Evolutionary conservation across 2,888 invertebrate genomes (phyloP), one percentile per base, ranked within the genome.

Genomic region (Metellina segmentata): DNA sequence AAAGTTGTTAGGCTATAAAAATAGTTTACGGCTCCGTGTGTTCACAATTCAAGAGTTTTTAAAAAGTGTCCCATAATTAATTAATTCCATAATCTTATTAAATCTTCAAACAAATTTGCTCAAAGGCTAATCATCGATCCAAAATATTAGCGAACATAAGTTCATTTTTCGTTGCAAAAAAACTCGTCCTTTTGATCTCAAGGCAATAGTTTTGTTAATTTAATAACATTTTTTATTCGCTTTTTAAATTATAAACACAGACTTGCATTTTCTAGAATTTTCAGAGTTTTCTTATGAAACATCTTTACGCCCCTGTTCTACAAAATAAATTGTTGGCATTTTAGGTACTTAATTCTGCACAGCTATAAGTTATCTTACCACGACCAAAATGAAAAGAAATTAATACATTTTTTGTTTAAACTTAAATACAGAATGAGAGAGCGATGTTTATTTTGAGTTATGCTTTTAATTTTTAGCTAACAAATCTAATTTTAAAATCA

Each of bases 71-170:
- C 13, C 11, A n/a, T 61, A 79, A 79, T 79, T 79, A 79, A 79
- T 79, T 79, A 79, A 79, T 79, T 53, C 34, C 11, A 2, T 79
- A 79, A 79, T 79, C 79, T 79, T 79, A 79, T 79, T 79, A 79
- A 79, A 79, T 61, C 79, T 79, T 79, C 79, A 79, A 79, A 79
- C 79, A 79, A 79, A 79, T 79, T 79, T 79, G 69, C 79, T 79
- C 79, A 79, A 79, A 79, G 79, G 79, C 79, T 79, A 79, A 61
- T 61, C 61, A 61, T 61, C 61, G 61, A 61, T 61, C 61, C 61
- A 61, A 61, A 61, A 61, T 61, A 61, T 61, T 61, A 61, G 9
- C 61, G 16, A 61, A 61, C 61, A 11, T 61, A 8, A 61, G 61
- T 5, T 61, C 0, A 61, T 9, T 61, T 61, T 9, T 61, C 11